Base-by-base conservation (phyloP, 1,140 invertebrate genomes). In the Drusus annulatus region DNA sequence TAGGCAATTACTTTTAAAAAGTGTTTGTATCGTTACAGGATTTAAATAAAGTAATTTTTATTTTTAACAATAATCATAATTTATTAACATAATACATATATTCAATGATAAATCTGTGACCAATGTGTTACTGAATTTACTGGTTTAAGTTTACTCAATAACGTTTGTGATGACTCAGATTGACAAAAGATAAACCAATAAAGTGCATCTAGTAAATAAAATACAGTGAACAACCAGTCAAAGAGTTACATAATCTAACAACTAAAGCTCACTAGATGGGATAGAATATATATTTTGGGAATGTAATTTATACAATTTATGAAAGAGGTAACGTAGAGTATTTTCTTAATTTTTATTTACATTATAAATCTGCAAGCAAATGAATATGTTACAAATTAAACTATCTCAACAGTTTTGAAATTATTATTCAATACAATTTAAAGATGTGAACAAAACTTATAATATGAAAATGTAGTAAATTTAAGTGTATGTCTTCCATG, bases 271-370 rank as follows among this genome's bases (percentile, higher is more conserved):
- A 5, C 25, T 28, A 28, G 25, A 28, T 10, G 28, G 62, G 31
- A 65, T 65, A 60, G 19, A 60, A 36, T 45, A 45, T 45, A 45
- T 45, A 45, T 45, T 69, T 45, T 69, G 65, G 45, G 28, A 45
- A 45, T 69, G 28, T 45, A 69, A 45, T 69, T 45, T 51, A 45
- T 28, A 69, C 45, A 45, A 28, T 28, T 28, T 28, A 28, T 28
- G 25, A 28, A 28, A 28, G 25, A 28, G 2, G n/a, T n/a, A n/a
- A 28, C 25, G 25, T 28, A 28, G 25, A 23, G 36, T 45, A 45
- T 45, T 45, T n/a, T 45, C 36, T 13, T 45, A 45, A 45, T 13
- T 45, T 45, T 13, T 45, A 45, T 45, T 45, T 45, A 45, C 36
- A 45, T 45, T 45, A 45, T 45, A 45, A 45, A 45, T 45, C 36